Evolutionary conservation across 2,113 vertebrate genomes (phyloP).

Genomic region (Scophthalmus maximus): DNA sequence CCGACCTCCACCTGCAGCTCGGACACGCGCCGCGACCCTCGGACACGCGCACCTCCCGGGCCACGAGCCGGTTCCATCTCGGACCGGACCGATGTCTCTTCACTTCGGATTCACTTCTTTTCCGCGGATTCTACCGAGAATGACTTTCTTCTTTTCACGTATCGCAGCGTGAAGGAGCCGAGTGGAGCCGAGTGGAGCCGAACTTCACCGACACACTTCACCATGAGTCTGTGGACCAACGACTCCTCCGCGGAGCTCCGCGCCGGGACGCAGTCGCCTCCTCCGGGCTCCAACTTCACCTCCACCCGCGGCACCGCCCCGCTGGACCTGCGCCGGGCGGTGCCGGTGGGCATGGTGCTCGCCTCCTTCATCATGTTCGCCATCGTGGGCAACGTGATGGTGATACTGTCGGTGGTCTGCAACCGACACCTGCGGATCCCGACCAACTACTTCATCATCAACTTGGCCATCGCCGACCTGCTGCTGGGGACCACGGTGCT

Average conservation of each 20-base stretch:
- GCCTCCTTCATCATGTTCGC: constrained; percentile 74
- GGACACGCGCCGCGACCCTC: too few species aligned
- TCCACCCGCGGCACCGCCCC: constrained; percentile 36
- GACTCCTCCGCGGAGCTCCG: constrained; percentile 41
- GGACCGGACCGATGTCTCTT: too few species aligned
- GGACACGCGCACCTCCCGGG: too few species aligned
- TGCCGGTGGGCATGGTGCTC: constrained; percentile 71
- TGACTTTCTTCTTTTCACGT: too few species aligned
- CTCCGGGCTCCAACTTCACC: constrained; percentile 28
- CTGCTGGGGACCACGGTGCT: constrained; percentile 74
- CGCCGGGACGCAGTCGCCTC: neutral
- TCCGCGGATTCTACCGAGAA: neutral
- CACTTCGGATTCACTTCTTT: too few species aligned
- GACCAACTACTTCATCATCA: constrained; percentile 78
- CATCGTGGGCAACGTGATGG: constrained; percentile 74
- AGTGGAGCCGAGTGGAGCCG: neutral
- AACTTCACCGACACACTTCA: neutral
- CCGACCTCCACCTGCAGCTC: too few species aligned
- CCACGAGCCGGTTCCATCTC: too few species aligned
- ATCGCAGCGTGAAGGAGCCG: too few species aligned
- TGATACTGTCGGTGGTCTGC: constrained; percentile 74
- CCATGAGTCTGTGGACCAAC: constrained; percentile 66
- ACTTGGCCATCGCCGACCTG: constrained; percentile 74
- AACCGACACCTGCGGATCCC: constrained; percentile 72
- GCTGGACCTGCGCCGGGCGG: constrained; percentile 66